Evolutionary conservation across 2,797 vertebrate species (phyloP).

Genomic region (Hyperoplus immaculatus): DNA sequence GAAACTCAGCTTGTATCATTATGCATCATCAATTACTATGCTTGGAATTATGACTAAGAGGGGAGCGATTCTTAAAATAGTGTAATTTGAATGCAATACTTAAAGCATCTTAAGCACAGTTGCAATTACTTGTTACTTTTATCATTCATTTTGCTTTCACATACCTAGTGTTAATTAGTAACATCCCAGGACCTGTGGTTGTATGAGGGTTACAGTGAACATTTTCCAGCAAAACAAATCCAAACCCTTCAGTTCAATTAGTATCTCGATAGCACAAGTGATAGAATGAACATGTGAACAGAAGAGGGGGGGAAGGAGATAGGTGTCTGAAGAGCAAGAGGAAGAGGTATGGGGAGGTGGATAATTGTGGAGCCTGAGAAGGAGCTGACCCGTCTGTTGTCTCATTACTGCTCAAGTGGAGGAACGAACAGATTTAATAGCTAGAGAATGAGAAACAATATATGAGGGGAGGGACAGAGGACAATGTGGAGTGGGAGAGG

Average conservation of each 20-base stretch:
- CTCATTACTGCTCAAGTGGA: constrained; percentile 75
- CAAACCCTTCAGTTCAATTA: constrained; percentile 11
- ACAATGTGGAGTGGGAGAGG: constrained; percentile 36
- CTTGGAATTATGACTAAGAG: neutral
- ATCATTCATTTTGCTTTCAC: neutral
- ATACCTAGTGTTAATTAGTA: neutral
- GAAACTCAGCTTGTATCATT: neutral
- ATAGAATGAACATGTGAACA: constrained; percentile 53
- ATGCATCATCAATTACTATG: neutral
- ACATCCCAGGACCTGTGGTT: neutral
- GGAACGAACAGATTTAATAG: constrained; percentile 57
- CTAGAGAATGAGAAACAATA: constrained; percentile 41
- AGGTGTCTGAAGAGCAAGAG: constrained; percentile 22
- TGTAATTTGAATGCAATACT: constrained; percentile 8
- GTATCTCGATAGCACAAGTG: constrained; percentile 59
- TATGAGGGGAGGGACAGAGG: constrained; percentile 24
- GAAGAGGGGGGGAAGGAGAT: constrained; percentile 20
- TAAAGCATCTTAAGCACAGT: neutral
- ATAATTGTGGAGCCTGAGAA: constrained; percentile 57
- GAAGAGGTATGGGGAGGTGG: constrained; percentile 16
- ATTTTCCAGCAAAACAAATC: constrained; percentile 22
- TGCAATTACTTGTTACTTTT: constrained; percentile 3
- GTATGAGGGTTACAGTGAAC: neutral
- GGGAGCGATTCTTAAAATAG: constrained; percentile 5
- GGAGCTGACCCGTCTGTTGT: constrained; percentile 68